Conservation (phyloP, 53 echinoderm and acorn worm genomes). For the Echinometra lucunter region DNA sequence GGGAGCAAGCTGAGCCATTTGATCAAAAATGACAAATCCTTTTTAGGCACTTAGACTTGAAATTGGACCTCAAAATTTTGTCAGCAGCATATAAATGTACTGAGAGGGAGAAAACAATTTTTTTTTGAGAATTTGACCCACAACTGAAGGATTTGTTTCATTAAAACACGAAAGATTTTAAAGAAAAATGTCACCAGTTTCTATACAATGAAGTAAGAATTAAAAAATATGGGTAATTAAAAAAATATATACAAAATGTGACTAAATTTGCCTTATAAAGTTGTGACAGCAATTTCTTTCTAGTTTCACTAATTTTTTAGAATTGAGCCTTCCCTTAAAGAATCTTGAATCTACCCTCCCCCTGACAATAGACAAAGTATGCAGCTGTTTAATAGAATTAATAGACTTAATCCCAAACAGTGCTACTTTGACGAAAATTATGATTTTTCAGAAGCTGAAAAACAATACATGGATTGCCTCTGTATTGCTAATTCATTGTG, state of each 20-base stretch:
- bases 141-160: no score
- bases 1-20: no score
- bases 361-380: background rate
- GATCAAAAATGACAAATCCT: no score
- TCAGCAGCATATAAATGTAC: no score
- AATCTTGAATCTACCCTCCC: background rate
- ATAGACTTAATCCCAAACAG: background rate
- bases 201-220: no score
- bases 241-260: background rate
- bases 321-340: background rate
- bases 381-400: background rate
- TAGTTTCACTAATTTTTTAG: background rate
- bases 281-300: no score
- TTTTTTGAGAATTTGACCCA: no score
- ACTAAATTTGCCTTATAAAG: background rate
- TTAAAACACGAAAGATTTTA: no score
- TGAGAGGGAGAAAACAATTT: no score
- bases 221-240: background rate
- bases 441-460: background rate
- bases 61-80: no score
- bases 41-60: no score
- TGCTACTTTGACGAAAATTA: conserved; percentile 1
- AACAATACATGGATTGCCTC: conserved; percentile 3
- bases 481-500: conserved; percentile 16
- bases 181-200: no score